Evolutionary conservation across 2,113 vertebrate genomes (phyloP), one percentile per base, ranked within the genome.

Genomic region (Columba janthina): DNA sequence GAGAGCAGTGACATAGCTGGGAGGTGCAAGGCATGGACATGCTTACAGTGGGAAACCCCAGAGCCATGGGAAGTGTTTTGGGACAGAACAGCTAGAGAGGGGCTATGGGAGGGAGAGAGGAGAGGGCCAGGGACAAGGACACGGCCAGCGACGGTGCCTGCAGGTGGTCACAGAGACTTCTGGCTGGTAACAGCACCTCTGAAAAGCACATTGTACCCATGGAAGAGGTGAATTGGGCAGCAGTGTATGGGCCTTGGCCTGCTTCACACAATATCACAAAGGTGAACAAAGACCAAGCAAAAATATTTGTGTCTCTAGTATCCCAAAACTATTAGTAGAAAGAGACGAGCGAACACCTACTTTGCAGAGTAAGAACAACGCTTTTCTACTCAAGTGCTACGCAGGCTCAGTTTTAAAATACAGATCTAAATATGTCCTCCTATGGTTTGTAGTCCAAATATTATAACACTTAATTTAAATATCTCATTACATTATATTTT

Each of bases 91-190:
- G 34, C 32, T 51, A 28, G n/a, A 60, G 74, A 32, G 17, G 15
- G 32, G 18, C 44, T 28, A 0, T 1, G 16, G 22, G 56, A 44
- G 42, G 42, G 42, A 29, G 48, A 38, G 32, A 60, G 51, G 12
- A 12, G 31, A n/a, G 51, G 21, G 48, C 24, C 8, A 42, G 12
- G 5, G 18, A 32, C n/a, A 34, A 20, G 78, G 61, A n/a, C 0
- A 0, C 42, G 42, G 19, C 61, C 50, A 22, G 31, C 4, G 1
- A 20, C 50, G 13, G 21, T 1, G 31, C 2, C 2, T 12, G 31
- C 51, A 34, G 44, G 54, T 24, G 42, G 28, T 17, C 25, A 8
- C 53, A 22, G n/a, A 24, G 53, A 8, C 70, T 62, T 20, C 17
- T 25, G 74, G 32, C 38, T 28, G 34, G 4, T 36, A 36, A 15